Evolutionary conservation across 2,113 vertebrate genomes (phyloP), one percentile per base, ranked within the genome.

Genomic region (Poeciliopsis occidentalis): DNA sequence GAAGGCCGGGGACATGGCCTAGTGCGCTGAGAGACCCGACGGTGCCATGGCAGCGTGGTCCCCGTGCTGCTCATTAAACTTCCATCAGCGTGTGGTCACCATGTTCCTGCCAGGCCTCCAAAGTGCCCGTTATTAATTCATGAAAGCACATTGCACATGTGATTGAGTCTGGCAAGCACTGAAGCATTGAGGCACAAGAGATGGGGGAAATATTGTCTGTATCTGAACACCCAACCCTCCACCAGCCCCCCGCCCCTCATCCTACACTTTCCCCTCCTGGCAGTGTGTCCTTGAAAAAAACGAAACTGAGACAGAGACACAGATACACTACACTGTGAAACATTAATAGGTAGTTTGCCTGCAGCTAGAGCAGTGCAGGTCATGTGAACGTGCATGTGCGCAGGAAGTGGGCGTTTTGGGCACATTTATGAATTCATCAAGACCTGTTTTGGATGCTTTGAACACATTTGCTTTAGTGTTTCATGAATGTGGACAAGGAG

Each of bases 61-160:
- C 96, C 96, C 91, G 88, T 65, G 94, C 95, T 95, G 94, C 96
- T 97, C 96, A 96, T 97, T 97, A 97, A 94, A 94, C 91, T 91
- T 95, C 95, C 94, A 92, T 96, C 95, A 94, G 95, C 92, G 93
- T 93, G 95, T 95, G 93, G 90, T 89, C 90, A 91, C 91, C 85
- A 71, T 88, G 90, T 90, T 86, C 93, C 94, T 81, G 76, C 95
- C 91, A 94, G 94, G 93, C 93, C 92, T 94, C 95, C 94, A 94
- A 95, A 95, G 95, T 94, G 96, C 94, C 94, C 87, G 93, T 97
- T 96, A 97, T 96, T 97, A 97, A 97, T 97, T 97, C 96, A 97
- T 97, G 96, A 96, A 95, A 96, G 95, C 91, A 92, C 95, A 94
- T 91, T 82, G 92, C 94, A 91, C 94, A 91, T 92, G 92, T 94